Evolutionary conservation across 2,888 invertebrate species (phyloP).

Genomic region (Helleia helle): DNA sequence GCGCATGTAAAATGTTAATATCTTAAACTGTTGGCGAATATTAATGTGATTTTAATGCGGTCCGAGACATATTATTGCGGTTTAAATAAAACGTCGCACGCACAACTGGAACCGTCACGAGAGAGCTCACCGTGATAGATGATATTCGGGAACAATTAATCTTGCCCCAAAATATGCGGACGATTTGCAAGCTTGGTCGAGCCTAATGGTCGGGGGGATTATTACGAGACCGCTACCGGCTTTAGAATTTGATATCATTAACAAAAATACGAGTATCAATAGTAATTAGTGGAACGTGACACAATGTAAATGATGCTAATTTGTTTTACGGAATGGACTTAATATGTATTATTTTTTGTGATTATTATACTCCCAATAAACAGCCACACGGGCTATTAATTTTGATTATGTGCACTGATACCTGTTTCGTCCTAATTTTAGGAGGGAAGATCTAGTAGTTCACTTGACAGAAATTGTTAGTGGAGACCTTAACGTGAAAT

Average conservation of each 20-base stretch:
- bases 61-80: conserved; percentile 48
- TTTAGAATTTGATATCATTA: conserved; percentile 48
- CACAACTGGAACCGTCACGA: conserved; percentile 65
- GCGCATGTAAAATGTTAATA: conserved; percentile 25
- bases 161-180: conserved; percentile 73
- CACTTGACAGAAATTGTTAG: no score
- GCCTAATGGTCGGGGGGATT: conserved; percentile 70
- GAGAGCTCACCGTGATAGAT: conserved; percentile 71
- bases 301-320: conserved; percentile 6
- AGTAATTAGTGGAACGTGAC: conserved; percentile 7
- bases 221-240: conserved; percentile 49
- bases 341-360: neutral
- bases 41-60: conserved; percentile 14
- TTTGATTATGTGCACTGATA: neutral
- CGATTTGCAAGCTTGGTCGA: conserved; percentile 72
- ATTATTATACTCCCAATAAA: no score
- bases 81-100: conserved; percentile 67
- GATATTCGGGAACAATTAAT: conserved; percentile 74
- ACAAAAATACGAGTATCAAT: conserved; percentile 34
- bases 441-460: no score
- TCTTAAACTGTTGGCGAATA: neutral
- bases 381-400: no score
- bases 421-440: no score
- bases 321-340: neutral
- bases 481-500: no score